phyloP scores from a whole-genome alignment of 1,140 invertebrate genomes.

The Hypothenemus hampei region DNA sequence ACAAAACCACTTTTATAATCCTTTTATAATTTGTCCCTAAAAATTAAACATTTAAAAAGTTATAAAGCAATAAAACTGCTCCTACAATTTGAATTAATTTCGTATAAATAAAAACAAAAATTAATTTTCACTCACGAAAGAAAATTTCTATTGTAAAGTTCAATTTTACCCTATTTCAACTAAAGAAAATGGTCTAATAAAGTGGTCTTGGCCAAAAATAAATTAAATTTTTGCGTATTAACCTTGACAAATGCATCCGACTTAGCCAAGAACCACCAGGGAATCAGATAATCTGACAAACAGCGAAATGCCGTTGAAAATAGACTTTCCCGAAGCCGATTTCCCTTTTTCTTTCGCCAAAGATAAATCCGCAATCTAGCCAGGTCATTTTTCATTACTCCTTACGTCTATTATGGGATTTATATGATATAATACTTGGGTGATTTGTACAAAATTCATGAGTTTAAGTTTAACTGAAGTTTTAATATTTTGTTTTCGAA shows the following conservation, averaged over 20 bases:
- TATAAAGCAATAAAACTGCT: too few species aligned
- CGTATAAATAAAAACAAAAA: too few species aligned
- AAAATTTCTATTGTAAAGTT: too few species aligned
- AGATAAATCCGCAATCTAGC: constrained; percentile 29
- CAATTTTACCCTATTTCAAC: constrained; percentile 6
- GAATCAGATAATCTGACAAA: constrained; percentile 32
- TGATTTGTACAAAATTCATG: too few species aligned
- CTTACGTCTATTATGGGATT: neutral
- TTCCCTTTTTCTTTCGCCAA: constrained; percentile 26
- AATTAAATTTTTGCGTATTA: constrained; percentile 24
- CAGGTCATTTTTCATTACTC: constrained; percentile 25
- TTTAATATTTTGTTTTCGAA: too few species aligned
- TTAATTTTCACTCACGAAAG: too few species aligned
- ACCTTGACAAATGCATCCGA: constrained; percentile 29
- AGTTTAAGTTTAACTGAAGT: too few species aligned
- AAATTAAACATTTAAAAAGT: too few species aligned
- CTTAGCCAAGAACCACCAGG: constrained; percentile 17
- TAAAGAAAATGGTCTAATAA: constrained; percentile 12
- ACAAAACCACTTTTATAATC: too few species aligned
- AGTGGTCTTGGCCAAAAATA: constrained; percentile 14
- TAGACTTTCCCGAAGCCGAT: constrained; percentile 26
- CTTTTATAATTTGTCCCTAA: too few species aligned
- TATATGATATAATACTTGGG: constrained; percentile 1
- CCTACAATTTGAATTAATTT: too few species aligned
- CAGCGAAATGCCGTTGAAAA: constrained; percentile 31